Percentiles rank a stretch among this genome's conserved stretches.
These are phyloP conservation scores for Meliscaeva auricollis DNA, from an alignment of 2,888 invertebrate species.

Conservation along the genomic window DNA sequence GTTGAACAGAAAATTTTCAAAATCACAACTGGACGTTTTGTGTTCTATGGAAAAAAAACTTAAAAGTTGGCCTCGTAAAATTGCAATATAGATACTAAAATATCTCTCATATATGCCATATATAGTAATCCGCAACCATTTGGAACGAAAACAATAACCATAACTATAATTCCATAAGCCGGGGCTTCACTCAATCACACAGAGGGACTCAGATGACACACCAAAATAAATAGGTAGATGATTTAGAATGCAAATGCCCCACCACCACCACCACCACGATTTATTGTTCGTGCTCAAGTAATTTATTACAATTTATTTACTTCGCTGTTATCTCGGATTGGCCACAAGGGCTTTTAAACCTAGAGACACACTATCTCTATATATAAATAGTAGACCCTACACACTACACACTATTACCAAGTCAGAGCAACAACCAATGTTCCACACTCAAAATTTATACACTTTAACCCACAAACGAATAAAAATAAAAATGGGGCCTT, in stretches of 20 bases:
- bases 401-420: constrained; percentile 7
- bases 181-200: constrained; percentile 56
- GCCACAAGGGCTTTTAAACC: constrained; percentile 61
- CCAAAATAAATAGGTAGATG: constrained; percentile 70
- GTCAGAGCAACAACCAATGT: not conserved
- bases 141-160: not conserved
- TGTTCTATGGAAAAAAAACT: too few species aligned
- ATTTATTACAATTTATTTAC: constrained; percentile 75
- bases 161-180: constrained; percentile 63
- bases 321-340: constrained; percentile 72
- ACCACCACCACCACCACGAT: constrained; percentile 40
- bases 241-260: constrained; percentile 75
- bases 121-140: constrained; percentile 11
- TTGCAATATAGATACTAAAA: constrained; percentile 23
- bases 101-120: constrained; percentile 48
- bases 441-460: not conserved
- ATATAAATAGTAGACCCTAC: not conserved
- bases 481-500: constrained; percentile 31
- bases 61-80: too few species aligned
- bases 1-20: not conserved
- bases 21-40: not conserved
- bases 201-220: constrained; percentile 65
- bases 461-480: not conserved
- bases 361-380: constrained; percentile 7
- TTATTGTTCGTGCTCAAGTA: constrained; percentile 63